A percentile compares a stretch with the other conserved stretches of the same genome.
These are phyloP conservation scores for Plecotus auritus DNA, from an alignment of 2,113 vertebrate species.

Conservation along the genomic window DNA sequence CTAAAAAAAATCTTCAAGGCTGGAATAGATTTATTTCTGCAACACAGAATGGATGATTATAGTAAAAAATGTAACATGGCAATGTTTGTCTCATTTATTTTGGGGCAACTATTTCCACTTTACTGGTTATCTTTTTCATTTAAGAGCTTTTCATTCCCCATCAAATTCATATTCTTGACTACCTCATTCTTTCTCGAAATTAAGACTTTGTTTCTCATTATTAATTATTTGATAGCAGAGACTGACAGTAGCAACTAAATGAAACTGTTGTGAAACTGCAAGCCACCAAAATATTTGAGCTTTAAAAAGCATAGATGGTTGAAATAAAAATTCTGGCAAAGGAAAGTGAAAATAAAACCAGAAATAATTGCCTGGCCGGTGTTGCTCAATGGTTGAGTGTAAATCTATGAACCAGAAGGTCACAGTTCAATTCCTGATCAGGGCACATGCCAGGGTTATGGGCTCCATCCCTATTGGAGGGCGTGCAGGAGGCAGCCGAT, in stretches of 20 bases:
- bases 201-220: neutral
- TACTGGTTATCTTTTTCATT: neutral
- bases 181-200: neutral
- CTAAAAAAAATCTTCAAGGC: neutral
- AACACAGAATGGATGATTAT: neutral
- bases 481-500: too few relatives aligned
- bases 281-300: neutral
- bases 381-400: too few relatives aligned
- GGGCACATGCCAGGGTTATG: too few relatives aligned
- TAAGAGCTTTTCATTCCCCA: neutral
- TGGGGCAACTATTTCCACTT: neutral
- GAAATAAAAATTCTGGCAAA: conserved; percentile 6
- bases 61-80: neutral
- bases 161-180: neutral
- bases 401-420: too few relatives aligned
- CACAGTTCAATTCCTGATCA: too few relatives aligned
- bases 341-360: neutral
- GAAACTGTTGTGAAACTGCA: neutral
- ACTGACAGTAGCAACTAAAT: neutral
- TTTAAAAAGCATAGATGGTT: neutral
- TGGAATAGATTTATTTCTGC: neutral
- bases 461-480: too few relatives aligned
- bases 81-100: neutral
- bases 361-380: too few relatives aligned
- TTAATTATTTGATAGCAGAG: conserved; percentile 4